Evolutionary conservation across 1,140 invertebrate species (phyloP).

Genomic region (Lordiphosa stackelbergi): DNA sequence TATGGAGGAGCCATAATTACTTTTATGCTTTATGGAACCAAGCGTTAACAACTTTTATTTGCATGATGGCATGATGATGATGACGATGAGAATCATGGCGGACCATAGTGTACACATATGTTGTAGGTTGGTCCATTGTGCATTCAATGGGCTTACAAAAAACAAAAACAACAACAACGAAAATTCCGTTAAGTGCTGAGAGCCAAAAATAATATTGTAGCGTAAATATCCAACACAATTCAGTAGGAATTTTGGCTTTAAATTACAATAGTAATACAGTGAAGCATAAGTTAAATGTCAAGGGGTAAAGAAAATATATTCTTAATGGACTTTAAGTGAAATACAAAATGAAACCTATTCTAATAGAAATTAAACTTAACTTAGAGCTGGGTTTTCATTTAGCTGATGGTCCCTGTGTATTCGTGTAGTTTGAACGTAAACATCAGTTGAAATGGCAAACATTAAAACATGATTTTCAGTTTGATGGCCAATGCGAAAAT

Average conservation of each 20-base stretch:
- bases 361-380: background rate
- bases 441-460: slow-evolving; percentile 22
- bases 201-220: slow-evolving; percentile 39
- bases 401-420: too few species aligned
- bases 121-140: slow-evolving; percentile 38
- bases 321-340: too few species aligned
- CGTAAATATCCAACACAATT: slow-evolving; percentile 42
- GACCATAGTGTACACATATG: slow-evolving; percentile 37
- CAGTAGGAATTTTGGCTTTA: slow-evolving; percentile 8
- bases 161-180: slow-evolving; percentile 8
- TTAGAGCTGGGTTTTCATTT: background rate
- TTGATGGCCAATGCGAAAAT: slow-evolving; percentile 17
- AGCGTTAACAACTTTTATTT: slow-evolving; percentile 37
- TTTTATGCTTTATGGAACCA: slow-evolving; percentile 41
- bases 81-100: slow-evolving; percentile 9
- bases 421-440: slow-evolving; percentile 13
- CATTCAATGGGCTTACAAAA: slow-evolving; percentile 37
- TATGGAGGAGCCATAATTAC: slow-evolving; percentile 46
- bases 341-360: too few species aligned
- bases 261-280: slow-evolving; percentile 16
- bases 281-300: background rate
- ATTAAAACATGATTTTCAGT: slow-evolving; percentile 29
- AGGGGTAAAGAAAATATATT: too few species aligned
- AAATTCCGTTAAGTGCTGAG: slow-evolving; percentile 35
- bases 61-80: slow-evolving; percentile 6